Percentiles rank a stretch among this genome's conserved stretches.
These are phyloP conservation scores for Jordanella pulchra DNA, from an alignment of 2,797 vertebrate genomes.

Conservation along the genomic window DNA sequence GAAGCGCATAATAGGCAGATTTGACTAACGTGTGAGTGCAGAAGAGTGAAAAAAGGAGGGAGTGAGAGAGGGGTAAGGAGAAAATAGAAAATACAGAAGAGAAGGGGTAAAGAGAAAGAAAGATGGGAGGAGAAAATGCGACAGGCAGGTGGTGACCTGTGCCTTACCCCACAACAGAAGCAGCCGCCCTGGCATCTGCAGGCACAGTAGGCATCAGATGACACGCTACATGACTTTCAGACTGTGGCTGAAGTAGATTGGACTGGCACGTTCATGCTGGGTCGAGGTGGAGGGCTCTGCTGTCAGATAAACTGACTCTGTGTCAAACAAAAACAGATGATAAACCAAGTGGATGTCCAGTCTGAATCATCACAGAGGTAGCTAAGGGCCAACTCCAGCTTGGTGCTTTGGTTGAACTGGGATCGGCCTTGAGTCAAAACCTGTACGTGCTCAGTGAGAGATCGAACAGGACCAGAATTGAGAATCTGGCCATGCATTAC, in stretches of 20 bases:
- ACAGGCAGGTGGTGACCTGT: constrained; percentile 55
- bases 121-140: constrained; percentile 21
- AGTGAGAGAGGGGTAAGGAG: constrained; percentile 6
- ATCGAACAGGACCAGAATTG: constrained; percentile 37
- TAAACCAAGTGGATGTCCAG: constrained; percentile 54
- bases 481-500: constrained; percentile 32
- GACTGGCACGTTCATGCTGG: constrained; percentile 57
- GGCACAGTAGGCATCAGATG: constrained; percentile 62
- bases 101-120: constrained; percentile 14
- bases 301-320: constrained; percentile 57
- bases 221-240: constrained; percentile 58
- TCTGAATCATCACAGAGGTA: constrained; percentile 46
- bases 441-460: constrained; percentile 2
- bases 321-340: constrained; percentile 56
- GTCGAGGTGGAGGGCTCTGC: constrained; percentile 45
- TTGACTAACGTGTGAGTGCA: constrained; percentile 70
- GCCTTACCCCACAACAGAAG: constrained; percentile 55
- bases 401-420: constrained; percentile 30
- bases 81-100: constrained; percentile 14
- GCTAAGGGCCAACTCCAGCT: constrained; percentile 34
- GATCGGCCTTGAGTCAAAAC: constrained; percentile 36
- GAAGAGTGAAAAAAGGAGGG: constrained; percentile 58
- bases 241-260: constrained; percentile 57
- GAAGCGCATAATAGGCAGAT: constrained; percentile 75
- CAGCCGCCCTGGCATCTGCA: constrained; percentile 66